Percentiles rank a stretch among this genome's conserved stretches.
phyloP scores from a whole-genome alignment of 2,888 invertebrate genomes.

The Koerneria pararmatus region DNA sequence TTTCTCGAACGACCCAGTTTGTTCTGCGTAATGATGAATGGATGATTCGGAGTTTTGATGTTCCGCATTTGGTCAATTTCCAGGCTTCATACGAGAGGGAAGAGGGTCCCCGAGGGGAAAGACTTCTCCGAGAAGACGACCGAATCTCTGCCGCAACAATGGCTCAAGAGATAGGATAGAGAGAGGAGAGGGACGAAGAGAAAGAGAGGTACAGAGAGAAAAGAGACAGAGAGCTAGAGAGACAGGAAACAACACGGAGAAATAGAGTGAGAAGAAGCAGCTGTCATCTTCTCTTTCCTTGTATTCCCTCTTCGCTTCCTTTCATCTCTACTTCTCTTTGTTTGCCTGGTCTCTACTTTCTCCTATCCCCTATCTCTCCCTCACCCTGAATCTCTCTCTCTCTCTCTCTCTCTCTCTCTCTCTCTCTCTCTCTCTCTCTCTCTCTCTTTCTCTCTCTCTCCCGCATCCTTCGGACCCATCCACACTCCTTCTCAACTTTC shows the following conservation, averaged over 20 bases:
- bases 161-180: not conserved
- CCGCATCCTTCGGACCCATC: not conserved
- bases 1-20: no score
- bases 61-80: no score
- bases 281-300: not conserved
- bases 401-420: not conserved
- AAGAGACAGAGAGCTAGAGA: not conserved
- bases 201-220: conserved; percentile 1
- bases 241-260: no score
- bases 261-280: no score
- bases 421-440: not conserved
- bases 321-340: conserved; percentile 3
- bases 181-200: not conserved
- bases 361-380: not conserved
- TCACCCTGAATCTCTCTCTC: not conserved
- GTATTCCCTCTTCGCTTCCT: not conserved
- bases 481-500: not conserved
- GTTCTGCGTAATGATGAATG: no score
- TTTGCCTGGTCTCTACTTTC: not conserved
- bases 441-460: not conserved
- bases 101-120: not conserved
- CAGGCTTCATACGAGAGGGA: not conserved
- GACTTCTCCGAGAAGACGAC: not conserved
- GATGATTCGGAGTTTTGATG: no score
- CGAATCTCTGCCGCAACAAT: conserved; percentile 6